Evolutionary conservation across 2,113 vertebrate species (phyloP), one percentile per base, ranked within the genome.

Genomic region (Nanorana parkeri): DNA sequence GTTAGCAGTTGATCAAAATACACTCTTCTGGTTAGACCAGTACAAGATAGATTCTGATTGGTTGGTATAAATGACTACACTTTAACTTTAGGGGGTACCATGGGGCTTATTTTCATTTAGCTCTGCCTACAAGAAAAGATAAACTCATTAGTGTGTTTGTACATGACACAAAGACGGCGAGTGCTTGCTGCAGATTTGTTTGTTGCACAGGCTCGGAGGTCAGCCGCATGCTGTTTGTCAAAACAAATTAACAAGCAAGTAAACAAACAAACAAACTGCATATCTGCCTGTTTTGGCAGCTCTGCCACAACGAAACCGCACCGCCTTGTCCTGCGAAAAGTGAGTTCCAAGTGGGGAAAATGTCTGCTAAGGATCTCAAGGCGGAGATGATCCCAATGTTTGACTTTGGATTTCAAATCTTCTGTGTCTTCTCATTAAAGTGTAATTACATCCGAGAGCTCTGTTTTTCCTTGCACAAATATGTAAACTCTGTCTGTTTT

Each of bases 251-350:
- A 60, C 52, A 73, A 73, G 69, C 69, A 73, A 73, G 56, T 52
- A 73, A 73, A 73, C 71, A 74, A 58, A 60, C 11, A 3, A 15
- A 73, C 71, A 74, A 58, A 60, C 11, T 7, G 7, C 4, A 21
- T 60, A 10, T 58, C 17, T 60, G 71, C 21, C 71, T 74, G 55
- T 58, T 74, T 74, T 74, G 71, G 55, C 71, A 60, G 71, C 71
- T 74, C 28, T 8, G 71, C 28, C 20, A 2, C 71, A 36, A n/a
- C 7, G 11, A 23, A 28, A 7, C 13, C 15, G 16, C 11, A 17
- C 20, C 1, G 5, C 21, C 10, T 3, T 13, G 2, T 3, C 15
- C 5, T n/a, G 19, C 55, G 26, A n/a, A 74, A 21, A 16, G 26
- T 3, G 26, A 60, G 20, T 32, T 15, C 17, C 7, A 8, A 24